Evolutionary conservation across 1,140 invertebrate genomes (phyloP), one percentile per base, ranked within the genome.

Genomic region (Venturia canescens): DNA sequence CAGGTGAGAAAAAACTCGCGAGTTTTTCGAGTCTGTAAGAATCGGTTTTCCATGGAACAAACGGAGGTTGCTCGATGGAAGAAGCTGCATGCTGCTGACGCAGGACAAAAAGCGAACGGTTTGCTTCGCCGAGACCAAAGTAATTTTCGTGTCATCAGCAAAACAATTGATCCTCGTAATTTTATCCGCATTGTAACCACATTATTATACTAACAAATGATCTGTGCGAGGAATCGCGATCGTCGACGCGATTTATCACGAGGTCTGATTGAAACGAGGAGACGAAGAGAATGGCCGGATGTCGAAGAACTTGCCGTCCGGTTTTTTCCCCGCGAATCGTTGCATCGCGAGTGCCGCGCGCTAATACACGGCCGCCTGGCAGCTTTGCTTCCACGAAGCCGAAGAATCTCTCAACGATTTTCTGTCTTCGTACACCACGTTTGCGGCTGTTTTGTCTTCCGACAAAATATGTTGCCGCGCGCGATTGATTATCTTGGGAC

Each of bases 271-370:
- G 66, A 15, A 31, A 69, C 66, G 4, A 31, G 15, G 66, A 69
- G 66, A 31, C 3, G 60, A 63, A 26, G 15, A 29, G 27, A 69
- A 69, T 29, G 69, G 71, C 66, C 79, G 79, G 79, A 80, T 80
- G 70, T 80, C 31, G 53, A 80, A 80, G 79, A 80, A 80, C 11
- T 72, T 67, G 48, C 18, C 29, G 67, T 74, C 70, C 31, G 71
- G 70, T 80, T 79, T 79, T 79, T 60, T 57, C 29, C 44, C 15
- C 48, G 48, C 76, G 38, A 44, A 78, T 78, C 60, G 63, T 67
- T 78, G 34, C n/a, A 26, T 16, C n/a, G 21, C 27, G 27, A 69
- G 26, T 15, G 29, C 27, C 13, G 76, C 13, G 21, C 15, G 76
- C 31, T 67, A 31, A 44, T 31, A 48, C 31, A 9, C 50, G 7